Evolutionary conservation across 2,888 invertebrate genomes (phyloP), one percentile per base, ranked within the genome.

Genomic region (Osedax fenrisi): DNA sequence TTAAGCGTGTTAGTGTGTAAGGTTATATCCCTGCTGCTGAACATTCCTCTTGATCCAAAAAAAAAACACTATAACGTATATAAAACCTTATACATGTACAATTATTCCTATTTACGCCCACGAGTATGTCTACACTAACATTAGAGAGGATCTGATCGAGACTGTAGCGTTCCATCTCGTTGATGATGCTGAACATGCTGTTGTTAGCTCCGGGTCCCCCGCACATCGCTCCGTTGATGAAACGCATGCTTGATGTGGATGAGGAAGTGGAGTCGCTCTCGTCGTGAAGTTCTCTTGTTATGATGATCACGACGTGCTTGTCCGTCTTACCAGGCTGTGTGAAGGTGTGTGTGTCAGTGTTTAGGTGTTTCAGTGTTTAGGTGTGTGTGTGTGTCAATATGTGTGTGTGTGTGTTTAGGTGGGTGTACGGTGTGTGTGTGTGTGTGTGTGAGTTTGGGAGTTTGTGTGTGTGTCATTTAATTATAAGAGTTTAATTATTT

Each of bases 221-320:
- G 10, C 5, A 5, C 41, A 41, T 41, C 10, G 10, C 5, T 17
- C 41, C 41, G 17, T 41, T 41, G 17, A 41, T 17, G 41, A 41
- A 17, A 10, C 17, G 5, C 41, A 41, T 41, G 41, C 10, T 10
- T 10, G 5, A 10, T 41, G 17, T 17, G 17, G 41, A 41, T 17
- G 41, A 41, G 5, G 41, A 41, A 41, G 10, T 17, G 10, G 5
- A 5, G 17, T 5, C 41, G 5, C 17, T 17, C 41, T 41, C 41
- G 17, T 41, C 17, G 5, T 41, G 41, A 5, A 41, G 5, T 41
- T 80, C 80, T 27, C 77, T 76, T 1, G 81, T 80, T 3, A 81
- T 77, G 1, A 81, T 77, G 17, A 81, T 76, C n/a, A 81, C 78
- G 17, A 81, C 79, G 1, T 80, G 80, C 26, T 77, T 77, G 1